phyloP scores from a whole-genome alignment of 2,888 invertebrate species.

The Spialia ferax region DNA sequence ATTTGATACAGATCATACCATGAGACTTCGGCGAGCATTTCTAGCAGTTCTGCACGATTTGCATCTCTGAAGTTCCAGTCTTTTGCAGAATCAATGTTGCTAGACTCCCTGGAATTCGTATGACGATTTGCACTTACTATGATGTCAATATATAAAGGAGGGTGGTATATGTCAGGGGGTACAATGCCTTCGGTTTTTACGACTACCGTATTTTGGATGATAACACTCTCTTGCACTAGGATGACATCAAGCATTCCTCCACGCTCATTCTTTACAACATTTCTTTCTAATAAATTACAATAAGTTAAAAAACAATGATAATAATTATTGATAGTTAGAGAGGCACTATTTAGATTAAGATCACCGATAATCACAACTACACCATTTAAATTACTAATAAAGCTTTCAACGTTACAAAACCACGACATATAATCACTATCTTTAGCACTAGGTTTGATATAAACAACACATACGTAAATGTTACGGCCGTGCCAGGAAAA shows the following conservation, averaged over 20 bases:
- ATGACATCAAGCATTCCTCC: too few relatives aligned
- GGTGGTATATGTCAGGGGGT: background rate
- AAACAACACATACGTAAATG: background rate
- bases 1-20: background rate
- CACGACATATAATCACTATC: background rate
- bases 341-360: too few relatives aligned
- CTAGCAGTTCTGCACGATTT: background rate
- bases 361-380: too few relatives aligned
- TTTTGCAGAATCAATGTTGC: background rate
- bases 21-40: background rate
- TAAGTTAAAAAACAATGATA: too few relatives aligned
- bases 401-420: background rate
- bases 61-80: background rate
- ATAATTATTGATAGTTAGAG: too few relatives aligned
- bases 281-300: too few relatives aligned
- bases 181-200: background rate
- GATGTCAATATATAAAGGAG: background rate
- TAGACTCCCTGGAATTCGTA: background rate
- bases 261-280: too few relatives aligned
- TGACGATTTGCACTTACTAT: background rate
- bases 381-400: background rate
- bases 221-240: too few relatives aligned
- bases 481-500: background rate
- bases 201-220: background rate
- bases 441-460: background rate